Evolutionary conservation across 2,888 invertebrate genomes (phyloP).

Genomic region (Caenorhabditis parvicauda): DNA sequence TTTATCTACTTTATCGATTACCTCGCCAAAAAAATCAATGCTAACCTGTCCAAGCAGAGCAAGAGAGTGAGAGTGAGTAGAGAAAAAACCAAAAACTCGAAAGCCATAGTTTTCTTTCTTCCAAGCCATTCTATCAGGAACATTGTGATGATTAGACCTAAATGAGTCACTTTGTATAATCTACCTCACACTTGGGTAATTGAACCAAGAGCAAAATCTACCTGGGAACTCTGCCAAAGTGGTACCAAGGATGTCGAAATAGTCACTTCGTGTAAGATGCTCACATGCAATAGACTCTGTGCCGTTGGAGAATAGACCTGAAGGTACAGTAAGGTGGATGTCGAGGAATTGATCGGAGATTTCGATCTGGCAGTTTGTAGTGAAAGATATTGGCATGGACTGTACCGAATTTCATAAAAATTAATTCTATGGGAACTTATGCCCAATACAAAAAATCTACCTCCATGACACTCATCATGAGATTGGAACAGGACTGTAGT

Average conservation of each 20-base stretch:
- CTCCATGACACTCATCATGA: conserved; percentile 46
- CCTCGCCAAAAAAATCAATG: no score
- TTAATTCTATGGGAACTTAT: neutral
- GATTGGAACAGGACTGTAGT: conserved; percentile 86
- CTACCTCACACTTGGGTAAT: neutral
- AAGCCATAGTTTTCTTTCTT: conserved; percentile 85
- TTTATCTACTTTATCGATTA: no score
- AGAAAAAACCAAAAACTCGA: conserved; percentile 84
- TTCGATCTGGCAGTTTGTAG: neutral
- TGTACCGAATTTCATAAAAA: neutral
- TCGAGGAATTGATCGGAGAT: neutral
- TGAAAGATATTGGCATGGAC: neutral
- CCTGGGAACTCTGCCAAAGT: conserved; percentile 91
- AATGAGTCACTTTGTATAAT: conserved; percentile 2
- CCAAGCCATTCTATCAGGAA: conserved; percentile 85
- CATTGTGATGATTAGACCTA: conserved; percentile 83
- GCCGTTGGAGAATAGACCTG: conserved; percentile 35
- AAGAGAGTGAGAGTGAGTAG: conserved; percentile 72
- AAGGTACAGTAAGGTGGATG: no score
- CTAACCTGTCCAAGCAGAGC: conserved; percentile 68
- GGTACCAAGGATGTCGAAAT: conserved; percentile 87
- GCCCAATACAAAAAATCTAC: conserved; percentile 1
- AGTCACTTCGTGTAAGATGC: conserved; percentile 79
- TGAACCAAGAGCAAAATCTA: conserved; percentile 55
- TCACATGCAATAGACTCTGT: conserved; percentile 63